A percentile compares a stretch with the other conserved stretches of the same genome.
Conservation (phyloP, 1,140 invertebrate species). For the Pinna nobilis region DNA sequence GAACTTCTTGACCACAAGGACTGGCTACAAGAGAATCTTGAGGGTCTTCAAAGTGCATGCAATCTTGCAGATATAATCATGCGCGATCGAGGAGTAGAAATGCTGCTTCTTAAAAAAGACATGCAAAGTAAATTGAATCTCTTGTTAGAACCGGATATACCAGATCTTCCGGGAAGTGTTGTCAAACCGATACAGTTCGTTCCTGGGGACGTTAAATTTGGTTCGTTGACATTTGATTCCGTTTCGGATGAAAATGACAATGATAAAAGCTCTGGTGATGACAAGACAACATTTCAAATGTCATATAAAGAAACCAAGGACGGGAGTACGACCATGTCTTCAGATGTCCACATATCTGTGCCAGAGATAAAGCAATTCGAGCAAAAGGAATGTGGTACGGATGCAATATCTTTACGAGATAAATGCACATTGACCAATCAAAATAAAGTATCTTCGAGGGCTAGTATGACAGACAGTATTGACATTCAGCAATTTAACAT, state of each 20-base stretch:
- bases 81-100: slow-evolving; percentile 71
- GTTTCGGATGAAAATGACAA: slow-evolving; percentile 31
- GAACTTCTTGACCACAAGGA: slow-evolving; percentile 66
- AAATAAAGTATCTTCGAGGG: background rate
- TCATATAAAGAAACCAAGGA: background rate
- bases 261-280: background rate
- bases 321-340: slow-evolving; percentile 20
- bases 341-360: slow-evolving; percentile 3
- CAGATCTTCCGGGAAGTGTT: slow-evolving; percentile 48
- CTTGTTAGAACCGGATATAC: slow-evolving; percentile 56
- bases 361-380: background rate
- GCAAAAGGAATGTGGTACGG: background rate
- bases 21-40: slow-evolving; percentile 67
- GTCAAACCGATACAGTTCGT: slow-evolving; percentile 58
- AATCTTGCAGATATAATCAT: slow-evolving; percentile 72
- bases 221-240: slow-evolving; percentile 45
- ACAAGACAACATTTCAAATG: slow-evolving; percentile 29
- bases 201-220: slow-evolving; percentile 62
- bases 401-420: background rate
- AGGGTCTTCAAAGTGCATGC: slow-evolving; percentile 69
- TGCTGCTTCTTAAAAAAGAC: slow-evolving; percentile 72
- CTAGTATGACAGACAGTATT: background rate
- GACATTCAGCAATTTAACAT: no score
- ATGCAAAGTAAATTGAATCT: slow-evolving; percentile 67
- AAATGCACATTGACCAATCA: background rate